Conservation (phyloP, 2,888 invertebrate species). For the Hypsopygia costalis region DNA sequence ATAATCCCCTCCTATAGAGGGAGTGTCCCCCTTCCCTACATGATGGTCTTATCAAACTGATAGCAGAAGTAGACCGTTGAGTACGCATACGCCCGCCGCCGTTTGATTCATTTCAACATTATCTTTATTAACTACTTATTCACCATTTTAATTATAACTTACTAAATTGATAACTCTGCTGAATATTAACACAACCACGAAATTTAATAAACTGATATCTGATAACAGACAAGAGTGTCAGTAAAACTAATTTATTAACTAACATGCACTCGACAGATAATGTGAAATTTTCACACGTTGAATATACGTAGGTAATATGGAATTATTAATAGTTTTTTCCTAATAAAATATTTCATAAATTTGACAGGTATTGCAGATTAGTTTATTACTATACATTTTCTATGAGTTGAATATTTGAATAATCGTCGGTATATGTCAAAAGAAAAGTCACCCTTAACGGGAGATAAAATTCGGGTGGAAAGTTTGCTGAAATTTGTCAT, state of each 20-base stretch:
- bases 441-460: too few relatives aligned
- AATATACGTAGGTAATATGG: too few relatives aligned
- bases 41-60: conserved; percentile 57
- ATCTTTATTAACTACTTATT: conserved; percentile 64
- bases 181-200: conserved; percentile 54
- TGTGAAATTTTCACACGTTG: conserved; percentile 13
- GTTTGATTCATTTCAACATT: conserved; percentile 50
- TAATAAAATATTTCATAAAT: too few relatives aligned
- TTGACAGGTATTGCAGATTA: too few relatives aligned
- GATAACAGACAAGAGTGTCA: conserved; percentile 51
- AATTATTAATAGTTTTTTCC: too few relatives aligned
- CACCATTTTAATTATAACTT: conserved; percentile 61
- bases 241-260: conserved; percentile 53
- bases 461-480: too few relatives aligned
- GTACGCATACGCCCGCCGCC: conserved; percentile 52
- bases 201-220: conserved; percentile 72
- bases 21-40: conserved; percentile 37
- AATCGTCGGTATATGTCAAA: too few relatives aligned
- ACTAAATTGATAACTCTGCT: conserved; percentile 53
- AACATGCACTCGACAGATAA: conserved; percentile 46
- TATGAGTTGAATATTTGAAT: too few relatives aligned
- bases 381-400: too few relatives aligned
- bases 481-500: too few relatives aligned
- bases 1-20: conserved; percentile 53
- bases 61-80: conserved; percentile 61